Evolutionary conservation across 1,140 invertebrate genomes (phyloP), one percentile per base, ranked within the genome.

Genomic region (Macrobrachium rosenbergii): DNA sequence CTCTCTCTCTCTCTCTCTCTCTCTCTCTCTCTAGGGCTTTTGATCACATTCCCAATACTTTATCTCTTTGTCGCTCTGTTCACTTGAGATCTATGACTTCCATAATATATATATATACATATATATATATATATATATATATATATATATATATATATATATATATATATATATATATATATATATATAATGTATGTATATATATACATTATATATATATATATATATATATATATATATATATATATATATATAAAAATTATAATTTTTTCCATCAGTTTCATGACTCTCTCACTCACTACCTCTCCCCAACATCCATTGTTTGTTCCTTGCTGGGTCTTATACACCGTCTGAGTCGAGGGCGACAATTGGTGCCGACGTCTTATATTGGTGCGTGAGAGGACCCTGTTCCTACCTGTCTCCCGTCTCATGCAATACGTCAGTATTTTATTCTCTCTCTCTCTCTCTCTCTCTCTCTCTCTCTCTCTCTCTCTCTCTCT

Each of bases 361-460:
- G 52, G 52, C 52, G 52, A 52, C 52, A 52, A 52, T 52, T 52
- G 52, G 52, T 52, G 52, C 52, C 52, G 52, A 52, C 52, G 52
- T 52, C 12, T 52, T 52, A 52, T 52, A 52, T 52, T 52, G 52
- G 52, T 52, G 52, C 52, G 52, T 52, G 52, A 52, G 52, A 52
- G 52, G 52, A 52, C 52, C 52, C 52, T 52, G 7, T 52, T 52
- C 52, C 52, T 52, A 52, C 52, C 52, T 52, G 52, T 52, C 52
- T 52, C 69, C 69, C n/a, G 23, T 16, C 69, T 72, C 23, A 72
- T 72, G 43, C 69, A 23, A 21, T 16, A 21, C 19, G 58, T 79
- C 77, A 28, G 58, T 79, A 21, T 62, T 60, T 62, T 60, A 16
- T 28, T 79, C 77, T 79, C 77, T 79, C 59, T 79, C 76, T 78